Base-by-base conservation (phyloP, 2,113 vertebrate species). In the Coracopsis vasa region DNA sequence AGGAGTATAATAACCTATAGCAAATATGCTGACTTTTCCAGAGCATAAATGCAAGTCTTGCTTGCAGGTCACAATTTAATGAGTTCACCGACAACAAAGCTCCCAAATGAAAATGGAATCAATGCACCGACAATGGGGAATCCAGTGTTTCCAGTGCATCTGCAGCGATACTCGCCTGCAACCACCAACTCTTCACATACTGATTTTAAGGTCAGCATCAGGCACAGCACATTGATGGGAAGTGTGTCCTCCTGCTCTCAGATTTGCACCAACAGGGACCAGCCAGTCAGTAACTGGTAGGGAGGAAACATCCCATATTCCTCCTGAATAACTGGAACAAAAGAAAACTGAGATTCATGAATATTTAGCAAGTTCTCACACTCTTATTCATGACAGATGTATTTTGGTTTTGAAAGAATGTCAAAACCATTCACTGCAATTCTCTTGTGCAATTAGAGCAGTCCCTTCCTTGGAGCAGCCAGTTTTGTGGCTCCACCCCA, bases 51-150 rank as follows among this genome's bases (percentile, higher is more conserved):
- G 11, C 66, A 62, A 70, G 72, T n/a, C 86, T 71, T 53, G 37
- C 66, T 42, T 10, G 80, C 86, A 81, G 84, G 92, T 92, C 90
- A 90, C 88, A 94, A 66, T 51, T 93, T 94, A 94, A 86, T 70
- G 79, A 94, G 91, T 83, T 90, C 84, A 77, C 50, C 73, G n/a
- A 27, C 74, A 88, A 79, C 64, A 81, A 86, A 75, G 64, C 18
- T 78, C 69, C 60, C 48, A 41, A 9, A 70, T 3, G 58, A 48
- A 80, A 86, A 35, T 24, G 48, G 71, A 91, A 81, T 93, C 80
- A 6, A 58, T 81, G 86, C 72, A 86, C 91, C 84, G 66, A 50
- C 0, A 0, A 5, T 13, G 64, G 72, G 66, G 84, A 83, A 64
- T 58, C 71, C 70, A 25, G 47, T 7, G 29, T 66, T 80, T 92